Evolutionary conservation across 2,888 invertebrate genomes (phyloP), one percentile per base, ranked within the genome.

Genomic region (Iselma pallidipennis): DNA sequence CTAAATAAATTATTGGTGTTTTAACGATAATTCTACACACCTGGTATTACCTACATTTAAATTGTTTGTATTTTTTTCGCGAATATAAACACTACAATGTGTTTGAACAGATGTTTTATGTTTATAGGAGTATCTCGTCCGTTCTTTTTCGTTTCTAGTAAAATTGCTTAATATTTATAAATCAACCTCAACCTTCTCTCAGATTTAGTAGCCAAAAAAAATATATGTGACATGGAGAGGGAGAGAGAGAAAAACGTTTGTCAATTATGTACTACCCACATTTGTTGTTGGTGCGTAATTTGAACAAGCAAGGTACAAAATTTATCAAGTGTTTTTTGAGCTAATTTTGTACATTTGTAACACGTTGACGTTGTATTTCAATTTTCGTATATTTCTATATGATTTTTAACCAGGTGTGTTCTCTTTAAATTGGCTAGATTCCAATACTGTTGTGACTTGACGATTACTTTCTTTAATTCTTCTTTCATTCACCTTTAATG

Each of bases 401-500:
- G 33, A 33, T 37, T 37, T 49, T 37, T 26, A 28, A 42, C 37
- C 59, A 59, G 59, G 49, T 59, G 59, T 31, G 21, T 55, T 54
- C 49, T 31, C n/a, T 1, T n/a, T n/a, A 16, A 31, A 57, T 53
- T 58, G 55, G 62, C 55, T 2, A 4, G 4, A 14, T 4, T 54
- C 31, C 57, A 62, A 51, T 28, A 16, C 6, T n/a, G 10, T 25
- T 31, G 19, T 21, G 16, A 5, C 28, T 12, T 31, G 31, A 21
- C 28, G 16, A 33, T 56, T 48, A 29, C 37, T 61, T 57, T 16
- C 28, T 19, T 31, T 26, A 16, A 49, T 33, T 28, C 9, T 49
- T 29, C 49, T 63, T 48, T 49, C 59, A 53, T 60, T 57, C 57
- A 54, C 52, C 33, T 61, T 29, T 45, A 55, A 50, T 61, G 55